Evolutionary conservation across 2,888 invertebrate genomes (phyloP), one percentile per base, ranked within the genome.

Genomic region (Metopia argyrocephala): DNA sequence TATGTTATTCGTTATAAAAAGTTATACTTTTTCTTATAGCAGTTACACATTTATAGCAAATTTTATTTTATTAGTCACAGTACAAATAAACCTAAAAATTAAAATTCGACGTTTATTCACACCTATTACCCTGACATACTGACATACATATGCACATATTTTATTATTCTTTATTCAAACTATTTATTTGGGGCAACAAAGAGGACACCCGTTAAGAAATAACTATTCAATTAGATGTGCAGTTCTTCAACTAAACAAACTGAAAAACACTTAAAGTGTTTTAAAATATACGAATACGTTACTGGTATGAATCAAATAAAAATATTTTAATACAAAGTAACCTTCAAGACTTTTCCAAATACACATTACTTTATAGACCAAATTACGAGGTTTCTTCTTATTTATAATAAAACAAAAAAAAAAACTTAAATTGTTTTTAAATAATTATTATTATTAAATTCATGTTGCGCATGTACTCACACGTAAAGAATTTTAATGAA

Each of bases 401-500:
- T 38, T 38, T 12, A 38, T 38, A 6, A 15, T 48, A 50, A 50
- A 70, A 59, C 38, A 9, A 38, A 70, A 28, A 27, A 31, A 15
- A 25, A 52, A 31, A 9, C 48, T 61, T 12, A 20, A 27, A 20
- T 6, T 5, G 9, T 12, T 12, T 31, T 31, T 31, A 3, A 31
- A 12, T 1, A 12, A 12, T 3, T 21, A 15, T 31, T 27, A 7
- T 38, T 61, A 66, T 46, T 4, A 64, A 68, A 76, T 73, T 68
- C 45, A 70, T 66, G 76, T 74, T 73, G 70, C 78, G 78, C 78
- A 78, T 74, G 65, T 70, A 65, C 46, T 59, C 74, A 78, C 74
- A 65, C 74, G 74, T 48, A 57, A 68, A 7, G 76, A 74, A 76
- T 81, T 71, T 23, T 1, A 38, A n/a, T n/a, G n/a, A 69, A 73